phyloP scores from a whole-genome alignment of 2,888 invertebrate species.

The Cryptophagus acutangulus region DNA sequence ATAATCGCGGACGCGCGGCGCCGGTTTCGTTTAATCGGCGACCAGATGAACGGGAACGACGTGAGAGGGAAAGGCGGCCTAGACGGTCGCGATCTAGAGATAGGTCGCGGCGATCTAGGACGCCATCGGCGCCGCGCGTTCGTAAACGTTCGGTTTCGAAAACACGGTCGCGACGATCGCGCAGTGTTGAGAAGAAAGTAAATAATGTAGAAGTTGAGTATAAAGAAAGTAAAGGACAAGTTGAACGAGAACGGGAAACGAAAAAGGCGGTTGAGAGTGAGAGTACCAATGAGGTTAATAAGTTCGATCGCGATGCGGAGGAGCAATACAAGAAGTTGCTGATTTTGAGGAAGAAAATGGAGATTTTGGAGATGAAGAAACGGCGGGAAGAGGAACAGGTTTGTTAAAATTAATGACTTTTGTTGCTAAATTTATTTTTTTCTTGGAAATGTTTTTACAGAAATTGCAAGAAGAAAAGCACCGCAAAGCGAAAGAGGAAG shows the following conservation, averaged over 20 bases:
- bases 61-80: slow-evolving; percentile 21
- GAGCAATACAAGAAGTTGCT: slow-evolving; percentile 45
- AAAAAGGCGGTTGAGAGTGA: slow-evolving; percentile 17
- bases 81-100: slow-evolving; percentile 33
- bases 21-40: slow-evolving; percentile 17
- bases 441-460: slow-evolving; percentile 18
- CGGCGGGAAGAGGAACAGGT: slow-evolving; percentile 50
- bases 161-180: slow-evolving; percentile 8
- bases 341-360: slow-evolving; percentile 58
- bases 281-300: slow-evolving; percentile 20
- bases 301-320: slow-evolving; percentile 33
- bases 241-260: too few relatives aligned
- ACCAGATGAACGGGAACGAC: slow-evolving; percentile 6
- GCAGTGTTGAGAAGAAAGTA: slow-evolving; percentile 11
- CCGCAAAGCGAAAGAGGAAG: slow-evolving; percentile 46
- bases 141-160: slow-evolving; percentile 1
- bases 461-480: slow-evolving; percentile 44
- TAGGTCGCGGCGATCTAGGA: slow-evolving; percentile 10
- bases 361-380: slow-evolving; percentile 54
- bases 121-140: not conserved
- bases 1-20: slow-evolving; percentile 27
- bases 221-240: slow-evolving; percentile 3
- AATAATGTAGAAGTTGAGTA: slow-evolving; percentile 6
- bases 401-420: slow-evolving; percentile 5
- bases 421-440: not conserved